Evolutionary conservation across 2,797 vertebrate species (phyloP), one percentile per base, ranked within the genome.

Genomic region (Pempheris klunzingeri): DNA sequence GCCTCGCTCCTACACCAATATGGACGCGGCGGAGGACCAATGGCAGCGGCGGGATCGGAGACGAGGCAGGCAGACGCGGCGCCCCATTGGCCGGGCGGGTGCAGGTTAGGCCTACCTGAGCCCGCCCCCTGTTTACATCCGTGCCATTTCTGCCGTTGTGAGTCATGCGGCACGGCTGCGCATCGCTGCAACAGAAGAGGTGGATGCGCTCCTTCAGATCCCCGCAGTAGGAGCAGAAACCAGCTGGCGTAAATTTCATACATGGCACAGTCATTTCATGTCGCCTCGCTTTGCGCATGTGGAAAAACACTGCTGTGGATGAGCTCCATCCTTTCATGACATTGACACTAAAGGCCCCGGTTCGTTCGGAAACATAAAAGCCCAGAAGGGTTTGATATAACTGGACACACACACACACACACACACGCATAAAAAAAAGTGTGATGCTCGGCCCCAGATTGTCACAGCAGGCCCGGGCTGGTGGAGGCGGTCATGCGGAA

Each of bases 151-250:
- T 60, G 85, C 85, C 77, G 79, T 63, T 32, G 91, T 94, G 92
- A 94, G 84, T 93, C 92, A 93, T 93, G 93, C 93, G 91, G 91
- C 92, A 93, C 93, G 89, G 90, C 92, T 92, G 88, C 92, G 90
- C 88, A 88, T 89, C 90, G 81, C 81, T 82, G 90, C 86, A 85
- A 85, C 84, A 72, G 74, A 60, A 54, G 86, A 85, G 77, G 80
- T 70, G 85, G 81, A 90, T 55, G 75, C 80, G 69, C 81, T 82
- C 57, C 78, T 71, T 66, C 71, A 80, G 69, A 76, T 78, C 73
- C 77, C 90, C 38, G 90, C 91, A 92, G 86, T 69, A 73, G 72
- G 57, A 74, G 74, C 71, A 53, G 54, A 70, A 52, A 80, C 0
- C 74, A 71, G 76, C 83, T 60, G 80, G 70, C 61, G 66, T 81